phyloP scores from a whole-genome alignment of 2,797 vertebrate species.

The Protosalanx chinensis region DNA sequence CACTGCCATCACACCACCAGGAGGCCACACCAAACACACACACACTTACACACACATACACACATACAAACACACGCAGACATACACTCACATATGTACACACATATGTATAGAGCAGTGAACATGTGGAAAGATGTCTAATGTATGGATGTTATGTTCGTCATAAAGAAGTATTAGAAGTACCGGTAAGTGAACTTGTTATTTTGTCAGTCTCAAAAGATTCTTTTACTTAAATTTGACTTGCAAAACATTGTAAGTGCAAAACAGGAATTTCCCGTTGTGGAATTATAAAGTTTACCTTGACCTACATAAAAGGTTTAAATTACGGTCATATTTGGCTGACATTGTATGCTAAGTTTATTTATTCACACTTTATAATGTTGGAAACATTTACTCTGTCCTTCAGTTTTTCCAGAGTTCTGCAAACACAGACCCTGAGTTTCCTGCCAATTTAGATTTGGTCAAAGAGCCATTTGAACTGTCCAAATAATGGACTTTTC shows the following conservation, averaged over 20 bases:
- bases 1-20: conserved; percentile 14
- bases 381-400: conserved; percentile 13
- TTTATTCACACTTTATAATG: not conserved
- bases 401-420: conserved; percentile 28
- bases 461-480: conserved; percentile 63
- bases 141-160: not conserved
- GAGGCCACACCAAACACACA: not conserved
- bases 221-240: too few species aligned
- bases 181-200: not conserved
- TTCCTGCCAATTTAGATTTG: conserved; percentile 50
- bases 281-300: too few species aligned
- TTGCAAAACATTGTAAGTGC: too few species aligned
- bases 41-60: not conserved
- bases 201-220: too few species aligned
- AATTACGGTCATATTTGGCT: too few species aligned
- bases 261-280: too few species aligned
- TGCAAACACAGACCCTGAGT: not conserved
- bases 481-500: conserved; percentile 62
- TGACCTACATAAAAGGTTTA: too few species aligned
- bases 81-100: not conserved
- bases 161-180: not conserved
- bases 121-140: not conserved
- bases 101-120: not conserved
- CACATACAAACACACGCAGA: conserved; percentile 1
- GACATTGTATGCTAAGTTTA: not conserved